Conservation (phyloP, 1,140 invertebrate genomes). For the Plutomurus gul region DNA sequence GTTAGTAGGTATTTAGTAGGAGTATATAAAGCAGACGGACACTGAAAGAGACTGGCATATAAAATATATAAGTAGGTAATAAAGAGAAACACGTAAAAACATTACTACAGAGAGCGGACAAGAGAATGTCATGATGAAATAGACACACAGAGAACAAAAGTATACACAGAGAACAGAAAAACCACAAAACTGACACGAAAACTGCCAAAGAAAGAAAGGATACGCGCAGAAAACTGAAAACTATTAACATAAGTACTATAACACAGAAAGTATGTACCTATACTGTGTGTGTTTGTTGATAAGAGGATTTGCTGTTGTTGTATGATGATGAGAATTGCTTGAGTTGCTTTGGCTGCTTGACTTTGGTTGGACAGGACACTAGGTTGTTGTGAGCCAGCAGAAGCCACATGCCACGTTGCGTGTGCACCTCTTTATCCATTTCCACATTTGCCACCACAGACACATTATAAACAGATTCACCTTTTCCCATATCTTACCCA, state of each 20-base stretch:
- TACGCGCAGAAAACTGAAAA: constrained; percentile 12
- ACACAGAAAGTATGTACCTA: background rate
- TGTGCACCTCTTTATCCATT: constrained; percentile 26
- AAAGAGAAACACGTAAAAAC: background rate
- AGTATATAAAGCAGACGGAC: background rate
- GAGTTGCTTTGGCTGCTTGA: background rate
- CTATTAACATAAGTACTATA: constrained; percentile 22
- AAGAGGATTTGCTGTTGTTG: no score
- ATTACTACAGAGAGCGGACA: background rate
- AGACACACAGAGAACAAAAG: background rate
- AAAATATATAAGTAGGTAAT: background rate
- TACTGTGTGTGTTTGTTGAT: background rate
- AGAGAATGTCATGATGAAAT: constrained; percentile 10
- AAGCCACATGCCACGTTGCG: constrained; percentile 20
- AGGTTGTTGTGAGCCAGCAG: no score
- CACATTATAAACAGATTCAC: constrained; percentile 3
- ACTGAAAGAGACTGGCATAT: background rate
- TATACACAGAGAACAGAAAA: background rate
- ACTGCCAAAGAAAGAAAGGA: constrained; percentile 1
- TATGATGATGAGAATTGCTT: constrained; percentile 4
- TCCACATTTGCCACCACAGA: constrained; percentile 26
- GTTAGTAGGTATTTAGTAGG: background rate
- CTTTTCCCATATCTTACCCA: background rate
- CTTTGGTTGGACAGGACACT: no score
- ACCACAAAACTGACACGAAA: background rate